Conservation (phyloP, 2,113 vertebrate species). For the Emydocephalus ijimae region DNA sequence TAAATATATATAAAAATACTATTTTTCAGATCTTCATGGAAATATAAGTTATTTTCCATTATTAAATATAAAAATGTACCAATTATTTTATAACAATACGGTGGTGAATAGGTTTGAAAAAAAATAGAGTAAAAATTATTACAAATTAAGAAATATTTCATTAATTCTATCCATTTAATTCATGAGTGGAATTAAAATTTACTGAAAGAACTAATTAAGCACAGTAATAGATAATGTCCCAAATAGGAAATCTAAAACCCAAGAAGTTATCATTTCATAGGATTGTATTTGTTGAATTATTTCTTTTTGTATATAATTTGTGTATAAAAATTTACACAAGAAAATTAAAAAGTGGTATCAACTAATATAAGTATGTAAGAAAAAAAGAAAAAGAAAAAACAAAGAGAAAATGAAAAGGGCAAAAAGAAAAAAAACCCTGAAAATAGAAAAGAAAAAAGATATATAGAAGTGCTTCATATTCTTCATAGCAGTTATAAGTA, state of each 20-base stretch:
- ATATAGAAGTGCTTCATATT: not conserved
- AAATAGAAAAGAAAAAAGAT: not conserved
- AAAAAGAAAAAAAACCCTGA: not conserved
- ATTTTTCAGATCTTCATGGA: slow-evolving; percentile 18
- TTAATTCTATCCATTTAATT: slow-evolving; percentile 39
- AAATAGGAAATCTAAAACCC: slow-evolving; percentile 26
- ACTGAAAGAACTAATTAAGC: slow-evolving; percentile 25
- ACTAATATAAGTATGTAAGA: not conserved
- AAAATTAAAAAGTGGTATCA: not conserved
- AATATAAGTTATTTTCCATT: slow-evolving; percentile 12
- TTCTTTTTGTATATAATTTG: not conserved
- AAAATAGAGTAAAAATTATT: slow-evolving; percentile 35
- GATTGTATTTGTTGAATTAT: not conserved
- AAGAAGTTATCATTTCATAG: not conserved
- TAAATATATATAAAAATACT: not conserved
- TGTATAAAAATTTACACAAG: not conserved
- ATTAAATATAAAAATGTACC: slow-evolving; percentile 34
- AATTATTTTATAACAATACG: slow-evolving; percentile 37
- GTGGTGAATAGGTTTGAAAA: slow-evolving; percentile 13
- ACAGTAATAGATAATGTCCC: slow-evolving; percentile 9
- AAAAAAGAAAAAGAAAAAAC: not conserved
- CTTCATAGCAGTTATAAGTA: not conserved
- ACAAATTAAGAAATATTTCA: slow-evolving; percentile 24
- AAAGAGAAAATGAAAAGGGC: not conserved
- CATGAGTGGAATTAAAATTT: slow-evolving; percentile 31